phyloP scores from a whole-genome alignment of 2,888 invertebrate genomes.

The Agrotis puta region DNA sequence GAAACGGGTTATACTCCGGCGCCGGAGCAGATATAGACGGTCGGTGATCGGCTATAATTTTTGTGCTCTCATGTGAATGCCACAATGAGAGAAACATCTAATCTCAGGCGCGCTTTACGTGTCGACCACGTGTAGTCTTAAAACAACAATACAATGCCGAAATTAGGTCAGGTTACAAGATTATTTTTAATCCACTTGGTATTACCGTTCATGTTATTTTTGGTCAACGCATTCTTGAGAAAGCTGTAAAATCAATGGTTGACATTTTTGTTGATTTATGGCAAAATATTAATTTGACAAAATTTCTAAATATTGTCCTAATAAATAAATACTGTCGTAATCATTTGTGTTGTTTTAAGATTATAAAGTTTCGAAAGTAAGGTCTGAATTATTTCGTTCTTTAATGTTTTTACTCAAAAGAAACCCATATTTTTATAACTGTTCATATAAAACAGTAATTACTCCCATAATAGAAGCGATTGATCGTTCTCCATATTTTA shows the following conservation, averaged over 20 bases:
- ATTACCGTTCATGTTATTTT: slow-evolving; percentile 39
- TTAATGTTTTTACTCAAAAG: background rate
- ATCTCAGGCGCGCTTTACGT: slow-evolving; percentile 68
- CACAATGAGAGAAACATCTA: slow-evolving; percentile 84
- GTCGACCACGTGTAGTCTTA: slow-evolving; percentile 63
- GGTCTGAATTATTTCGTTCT: background rate
- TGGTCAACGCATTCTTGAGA: slow-evolving; percentile 41
- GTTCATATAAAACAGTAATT: background rate
- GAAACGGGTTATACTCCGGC: slow-evolving; percentile 89
- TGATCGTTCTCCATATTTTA: slow-evolving; percentile 33
- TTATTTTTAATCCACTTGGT: slow-evolving; percentile 59
- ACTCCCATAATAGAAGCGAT: background rate
- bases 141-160: slow-evolving; percentile 66
- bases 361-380: slow-evolving; percentile 1
- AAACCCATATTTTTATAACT: too few species aligned
- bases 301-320: slow-evolving; percentile 11
- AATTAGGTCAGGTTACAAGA: slow-evolving; percentile 67
- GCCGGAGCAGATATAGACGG: slow-evolving; percentile 87
- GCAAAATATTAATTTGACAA: background rate
- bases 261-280: slow-evolving; percentile 23
- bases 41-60: slow-evolving; percentile 91
- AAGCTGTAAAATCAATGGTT: slow-evolving; percentile 26
- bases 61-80: slow-evolving; percentile 83
- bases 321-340: too few species aligned
- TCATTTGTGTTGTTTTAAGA: background rate